A percentile compares a stretch with the other conserved stretches of the same genome.
These are phyloP conservation scores for Troides oblongomaculatus DNA, from an alignment of 2,888 invertebrate species.

Conservation along the genomic window DNA sequence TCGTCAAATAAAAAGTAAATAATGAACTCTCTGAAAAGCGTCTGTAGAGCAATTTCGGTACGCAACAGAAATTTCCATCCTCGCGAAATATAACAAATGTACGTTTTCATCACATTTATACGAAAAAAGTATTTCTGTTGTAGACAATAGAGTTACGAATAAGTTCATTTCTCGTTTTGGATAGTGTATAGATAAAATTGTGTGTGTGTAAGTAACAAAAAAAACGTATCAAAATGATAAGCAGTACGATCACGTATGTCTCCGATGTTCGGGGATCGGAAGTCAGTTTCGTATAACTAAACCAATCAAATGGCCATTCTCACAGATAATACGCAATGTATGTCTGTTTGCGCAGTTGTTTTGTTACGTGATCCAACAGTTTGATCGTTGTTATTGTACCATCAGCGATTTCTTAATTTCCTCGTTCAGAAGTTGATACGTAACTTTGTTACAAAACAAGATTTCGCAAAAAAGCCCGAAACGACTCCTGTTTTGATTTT, in stretches of 20 bases:
- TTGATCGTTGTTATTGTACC: constrained; percentile 21
- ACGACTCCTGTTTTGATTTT: too few species aligned
- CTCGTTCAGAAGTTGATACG: neutral
- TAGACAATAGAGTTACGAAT: constrained; percentile 4
- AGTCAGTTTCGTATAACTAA: constrained; percentile 69
- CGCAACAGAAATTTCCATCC: constrained; percentile 25
- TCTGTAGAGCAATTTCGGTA: constrained; percentile 27
- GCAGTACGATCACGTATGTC: constrained; percentile 62
- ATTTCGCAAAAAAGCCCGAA: neutral
- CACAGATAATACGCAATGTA: constrained; percentile 53
- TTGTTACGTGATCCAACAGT: constrained; percentile 34
- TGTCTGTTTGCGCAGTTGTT: constrained; percentile 46
- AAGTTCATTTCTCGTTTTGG: neutral
- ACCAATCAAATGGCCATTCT: constrained; percentile 72
- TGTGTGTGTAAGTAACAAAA: constrained; percentile 31
- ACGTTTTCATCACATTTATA: neutral
- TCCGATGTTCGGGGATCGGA: constrained; percentile 53
- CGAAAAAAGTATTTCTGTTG: neutral
- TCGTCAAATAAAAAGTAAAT: constrained; percentile 8
- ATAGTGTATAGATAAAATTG: constrained; percentile 3
- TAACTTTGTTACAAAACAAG: constrained; percentile 3
- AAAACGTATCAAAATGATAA: constrained; percentile 62
- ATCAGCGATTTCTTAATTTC: constrained; percentile 10
- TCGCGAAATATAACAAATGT: constrained; percentile 19
- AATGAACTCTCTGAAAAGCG: constrained; percentile 23